Conservation (phyloP, 1,140 invertebrate species). For the Lerema accius region DNA sequence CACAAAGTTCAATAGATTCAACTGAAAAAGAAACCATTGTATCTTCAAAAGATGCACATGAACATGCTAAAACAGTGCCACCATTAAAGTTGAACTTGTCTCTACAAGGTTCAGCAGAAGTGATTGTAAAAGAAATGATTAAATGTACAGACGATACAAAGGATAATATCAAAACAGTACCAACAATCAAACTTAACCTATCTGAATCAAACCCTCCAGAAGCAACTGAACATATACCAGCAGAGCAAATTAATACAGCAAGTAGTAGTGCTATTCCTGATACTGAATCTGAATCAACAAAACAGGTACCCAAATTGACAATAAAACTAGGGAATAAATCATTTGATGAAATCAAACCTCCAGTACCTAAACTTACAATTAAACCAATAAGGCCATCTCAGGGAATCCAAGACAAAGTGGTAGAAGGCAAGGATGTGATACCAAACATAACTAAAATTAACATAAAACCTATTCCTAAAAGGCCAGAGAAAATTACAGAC, state of each 20-base stretch:
- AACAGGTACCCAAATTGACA: slow-evolving; percentile 75
- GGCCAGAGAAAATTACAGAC: slow-evolving; percentile 73
- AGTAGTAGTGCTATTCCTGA: slow-evolving; percentile 36
- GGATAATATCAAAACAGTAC: slow-evolving; percentile 8
- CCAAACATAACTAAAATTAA: slow-evolving; percentile 74
- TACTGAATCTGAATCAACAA: slow-evolving; percentile 43
- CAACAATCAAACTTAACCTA: slow-evolving; percentile 37
- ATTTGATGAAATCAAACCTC: slow-evolving; percentile 64
- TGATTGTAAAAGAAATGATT: background rate
- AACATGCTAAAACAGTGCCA: slow-evolving; percentile 3
- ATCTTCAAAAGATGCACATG: background rate
- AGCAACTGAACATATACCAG: slow-evolving; percentile 35
- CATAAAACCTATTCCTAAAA: slow-evolving; percentile 74
- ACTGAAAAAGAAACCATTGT: background rate
- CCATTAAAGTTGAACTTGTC: background rate
- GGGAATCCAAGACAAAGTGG: slow-evolving; percentile 40
- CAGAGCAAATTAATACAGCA: slow-evolving; percentile 34
- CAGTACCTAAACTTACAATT: slow-evolving; percentile 74
- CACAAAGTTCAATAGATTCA: too few species aligned
- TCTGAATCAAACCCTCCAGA: slow-evolving; percentile 25
- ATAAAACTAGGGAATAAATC: slow-evolving; percentile 70
- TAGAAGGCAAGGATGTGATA: slow-evolving; percentile 50
- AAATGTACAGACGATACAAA: background rate
- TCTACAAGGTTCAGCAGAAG: background rate
- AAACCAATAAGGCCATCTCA: slow-evolving; percentile 67